These are phyloP conservation scores for Syngnathus typhle DNA, from an alignment of 2,113 vertebrate genomes.

Conservation along the genomic window DNA sequence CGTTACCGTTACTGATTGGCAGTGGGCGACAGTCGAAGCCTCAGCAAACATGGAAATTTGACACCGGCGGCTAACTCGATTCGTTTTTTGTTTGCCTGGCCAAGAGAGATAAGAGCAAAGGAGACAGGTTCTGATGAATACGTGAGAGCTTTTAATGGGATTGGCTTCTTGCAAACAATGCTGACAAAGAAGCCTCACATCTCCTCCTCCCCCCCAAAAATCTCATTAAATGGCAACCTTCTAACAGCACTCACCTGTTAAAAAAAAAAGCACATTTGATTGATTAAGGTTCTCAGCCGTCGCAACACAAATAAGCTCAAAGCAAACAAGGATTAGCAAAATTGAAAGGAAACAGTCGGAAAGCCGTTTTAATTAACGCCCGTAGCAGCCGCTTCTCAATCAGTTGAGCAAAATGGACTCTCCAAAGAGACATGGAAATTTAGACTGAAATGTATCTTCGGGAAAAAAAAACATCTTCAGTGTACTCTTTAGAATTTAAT, in stretches of 20 bases:
- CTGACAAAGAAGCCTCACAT: conserved; percentile 34
- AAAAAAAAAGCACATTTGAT: conserved; percentile 52
- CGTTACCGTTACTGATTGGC: not conserved
- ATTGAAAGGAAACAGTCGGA: conserved; percentile 54
- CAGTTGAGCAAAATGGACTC: not conserved
- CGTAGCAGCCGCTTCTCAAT: not conserved
- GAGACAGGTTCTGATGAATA: conserved; percentile 62
- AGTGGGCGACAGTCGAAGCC: not conserved
- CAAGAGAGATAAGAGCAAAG: conserved; percentile 57
- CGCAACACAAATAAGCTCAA: conserved; percentile 47
- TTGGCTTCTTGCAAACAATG: conserved; percentile 66
- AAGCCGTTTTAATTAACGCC: conserved; percentile 43
- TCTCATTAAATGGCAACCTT: conserved; percentile 62
- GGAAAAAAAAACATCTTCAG: not conserved
- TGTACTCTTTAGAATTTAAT: not conserved
- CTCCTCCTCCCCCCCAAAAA: conserved; percentile 16
- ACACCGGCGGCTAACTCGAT: conserved; percentile 25
- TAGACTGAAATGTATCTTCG: not conserved
- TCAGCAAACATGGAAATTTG: conserved; percentile 11
- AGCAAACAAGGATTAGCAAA: conserved; percentile 56
- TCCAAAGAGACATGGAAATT: not conserved
- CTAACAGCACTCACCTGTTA: conserved; percentile 51
- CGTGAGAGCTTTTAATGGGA: conserved; percentile 68
- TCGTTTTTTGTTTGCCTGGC: conserved; percentile 61
- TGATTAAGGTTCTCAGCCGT: conserved; percentile 55